These are phyloP conservation scores for Phengaris arion DNA, from an alignment of 2,888 invertebrate species.

Conservation along the genomic window DNA sequence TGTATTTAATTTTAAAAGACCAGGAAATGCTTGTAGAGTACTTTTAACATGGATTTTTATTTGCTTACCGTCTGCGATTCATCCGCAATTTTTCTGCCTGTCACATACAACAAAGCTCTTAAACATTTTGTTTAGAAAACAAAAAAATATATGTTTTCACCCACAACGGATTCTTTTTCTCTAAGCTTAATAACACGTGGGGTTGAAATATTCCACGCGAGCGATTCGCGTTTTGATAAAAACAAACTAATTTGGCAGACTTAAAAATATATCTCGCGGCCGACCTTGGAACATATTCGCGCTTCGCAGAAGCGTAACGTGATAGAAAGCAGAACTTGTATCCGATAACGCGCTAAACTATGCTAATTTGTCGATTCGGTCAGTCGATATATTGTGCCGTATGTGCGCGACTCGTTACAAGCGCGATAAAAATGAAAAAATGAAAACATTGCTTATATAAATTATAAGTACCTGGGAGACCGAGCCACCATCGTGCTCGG, in stretches of 20 bases:
- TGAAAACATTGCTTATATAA: not conserved
- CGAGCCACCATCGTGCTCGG: too few relatives aligned
- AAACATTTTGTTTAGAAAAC: not conserved
- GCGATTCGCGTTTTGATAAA: conserved; percentile 15
- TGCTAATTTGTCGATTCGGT: conserved; percentile 21
- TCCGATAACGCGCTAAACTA: conserved; percentile 22
- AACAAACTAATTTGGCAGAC: conserved; percentile 22
- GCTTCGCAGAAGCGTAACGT: conserved; percentile 26
- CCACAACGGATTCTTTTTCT: not conserved
- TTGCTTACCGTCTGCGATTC: too few relatives aligned
- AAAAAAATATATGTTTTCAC: not conserved
- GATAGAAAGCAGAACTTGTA: conserved; percentile 24
- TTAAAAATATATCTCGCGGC: conserved; percentile 10
- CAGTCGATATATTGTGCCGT: not conserved
- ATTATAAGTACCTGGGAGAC: too few relatives aligned
- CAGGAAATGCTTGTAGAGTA: too few relatives aligned
- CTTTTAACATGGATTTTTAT: too few relatives aligned
- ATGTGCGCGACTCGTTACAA: not conserved
- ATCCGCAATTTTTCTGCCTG: not conserved
- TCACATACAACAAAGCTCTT: not conserved
- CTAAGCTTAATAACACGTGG: conserved; percentile 5
- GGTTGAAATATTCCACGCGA: conserved; percentile 11
- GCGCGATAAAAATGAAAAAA: not conserved
- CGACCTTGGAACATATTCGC: conserved; percentile 25
- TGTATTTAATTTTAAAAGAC: too few relatives aligned